Evolutionary conservation across 2,797 vertebrate genomes (phyloP), one percentile per base, ranked within the genome.

Genomic region (Sebastes nivosus): DNA sequence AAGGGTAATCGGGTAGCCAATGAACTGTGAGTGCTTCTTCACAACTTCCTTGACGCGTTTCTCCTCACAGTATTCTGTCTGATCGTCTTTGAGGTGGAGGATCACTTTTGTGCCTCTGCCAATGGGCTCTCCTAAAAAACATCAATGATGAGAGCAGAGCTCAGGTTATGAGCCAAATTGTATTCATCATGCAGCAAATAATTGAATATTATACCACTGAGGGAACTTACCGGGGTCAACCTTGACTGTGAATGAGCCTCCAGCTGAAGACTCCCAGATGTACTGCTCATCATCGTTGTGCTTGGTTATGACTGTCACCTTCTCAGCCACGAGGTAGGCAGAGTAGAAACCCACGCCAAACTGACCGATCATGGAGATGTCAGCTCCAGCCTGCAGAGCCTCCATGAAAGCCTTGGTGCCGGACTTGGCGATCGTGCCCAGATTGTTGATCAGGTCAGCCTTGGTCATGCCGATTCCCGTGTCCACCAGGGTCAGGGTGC

Each of bases 11-110:
- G 98, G 98, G 70, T 99, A 99, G 58, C 98, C 98, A 0, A 99
- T 99, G 79, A 99, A 99, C 93, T 99, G 98, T 0, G 98, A 99
- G 83, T 99, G 98, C 61, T 99, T 99, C 93, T 99, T 99, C 63
- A 99, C 97, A 0, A 98, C 97, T 86, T 98, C 98, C 86, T 99
- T 99, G 66, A 99, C 84, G 0, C 97, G 92, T 10, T 96, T 95
- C 75, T 99, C 98, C 74, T 99, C 98, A 64, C 97, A 86, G 73
- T 98, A 99, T 18, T 99, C 97, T 0, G 96, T 97, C 46, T 98
- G 97, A 86, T 99, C 98, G 72, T 99, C 98, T 75, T 99, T 99
- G 34, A 99, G 94, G 86, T 99, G 97, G 60, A 99, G 85, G 60
- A 97, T 96, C 3, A 99, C 97, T 91, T 95, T 97, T 38, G 98